Conservation (phyloP, 37 sponge, comb jelly and placozoan genomes). For the Aphrocallistes beatrix region DNA sequence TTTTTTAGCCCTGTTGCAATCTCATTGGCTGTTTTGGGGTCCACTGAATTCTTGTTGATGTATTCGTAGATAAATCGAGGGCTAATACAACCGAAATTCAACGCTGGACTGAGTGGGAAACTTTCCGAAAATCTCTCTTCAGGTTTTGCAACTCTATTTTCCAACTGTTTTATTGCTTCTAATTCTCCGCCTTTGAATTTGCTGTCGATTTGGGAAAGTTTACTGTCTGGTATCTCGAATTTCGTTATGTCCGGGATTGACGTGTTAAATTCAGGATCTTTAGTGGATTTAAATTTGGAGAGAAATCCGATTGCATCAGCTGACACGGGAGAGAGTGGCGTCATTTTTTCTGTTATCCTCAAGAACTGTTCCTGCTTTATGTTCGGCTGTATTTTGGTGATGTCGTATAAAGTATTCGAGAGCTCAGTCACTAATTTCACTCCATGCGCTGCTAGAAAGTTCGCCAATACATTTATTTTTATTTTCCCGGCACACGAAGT, state of each 20-base stretch:
- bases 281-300: background rate
- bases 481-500: background rate
- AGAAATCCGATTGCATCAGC: background rate
- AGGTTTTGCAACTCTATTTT: background rate
- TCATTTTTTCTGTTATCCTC: background rate
- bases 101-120: background rate
- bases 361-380: background rate
- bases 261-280: background rate
- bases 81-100: background rate
- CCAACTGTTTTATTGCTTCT: background rate
- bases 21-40: background rate
- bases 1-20: background rate
- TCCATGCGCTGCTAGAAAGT: background rate
- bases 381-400: background rate
- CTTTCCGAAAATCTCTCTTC: background rate
- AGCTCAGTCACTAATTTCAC: background rate
- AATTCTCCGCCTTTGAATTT: background rate
- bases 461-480: background rate
- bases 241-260: background rate
- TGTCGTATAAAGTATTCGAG: background rate
- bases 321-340: background rate
- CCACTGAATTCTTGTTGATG: background rate
- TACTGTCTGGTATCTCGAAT: background rate
- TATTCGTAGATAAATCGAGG: background rate
- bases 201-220: background rate